Base-by-base conservation (phyloP, 2,113 vertebrate genomes). In the Apus apus region DNA sequence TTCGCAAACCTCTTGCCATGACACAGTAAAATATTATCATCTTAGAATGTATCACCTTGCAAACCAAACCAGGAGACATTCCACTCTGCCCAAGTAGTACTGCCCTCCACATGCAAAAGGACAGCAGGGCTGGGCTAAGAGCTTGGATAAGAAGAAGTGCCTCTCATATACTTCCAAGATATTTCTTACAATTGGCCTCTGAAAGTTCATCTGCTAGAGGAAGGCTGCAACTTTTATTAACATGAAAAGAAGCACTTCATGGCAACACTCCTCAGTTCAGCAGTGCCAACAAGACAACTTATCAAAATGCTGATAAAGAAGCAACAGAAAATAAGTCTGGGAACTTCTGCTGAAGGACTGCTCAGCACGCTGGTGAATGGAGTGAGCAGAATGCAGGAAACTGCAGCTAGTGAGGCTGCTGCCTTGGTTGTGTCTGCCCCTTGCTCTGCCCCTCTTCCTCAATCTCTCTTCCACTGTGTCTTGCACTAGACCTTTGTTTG, bases 101-200 rank as follows among this genome's bases (percentile, higher is more conserved):
- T 10, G 25, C 51, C 79, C 14, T 0, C 0, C 18, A 36, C 34
- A 57, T 11, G 23, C 0, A 2, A 74, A 40, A 74, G 66, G 36
- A 70, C 10, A 66, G 30, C 16, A 83, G 14, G 46, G 40, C 36
- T 50, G 30, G 23, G 38, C 27, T 53, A 60, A 97, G 91, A 89
- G 64, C 81, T 73, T 96, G 94, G 86, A 94, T 87, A 90, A 97
- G 94, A 86, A 71, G 70, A 97, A 95, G 91, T 91, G 84, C 74
- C 95, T 96, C 65, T 95, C 75, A 82, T 32, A 25, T n/a, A 29
- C 36, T 96, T 95, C 85, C 72, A 51, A 95, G 84, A 70, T 93
- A 89, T 58, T 97, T 96, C 68, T 88, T 80, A 8, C 16, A 96
- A 90, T 5, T 93, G 76, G 54, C 18, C 77, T 87, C 78, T 93